Percentiles rank a stretch among this genome's conserved stretches.
Conservation (phyloP, 2,113 vertebrate genomes). For the Bujurquina vittata region DNA sequence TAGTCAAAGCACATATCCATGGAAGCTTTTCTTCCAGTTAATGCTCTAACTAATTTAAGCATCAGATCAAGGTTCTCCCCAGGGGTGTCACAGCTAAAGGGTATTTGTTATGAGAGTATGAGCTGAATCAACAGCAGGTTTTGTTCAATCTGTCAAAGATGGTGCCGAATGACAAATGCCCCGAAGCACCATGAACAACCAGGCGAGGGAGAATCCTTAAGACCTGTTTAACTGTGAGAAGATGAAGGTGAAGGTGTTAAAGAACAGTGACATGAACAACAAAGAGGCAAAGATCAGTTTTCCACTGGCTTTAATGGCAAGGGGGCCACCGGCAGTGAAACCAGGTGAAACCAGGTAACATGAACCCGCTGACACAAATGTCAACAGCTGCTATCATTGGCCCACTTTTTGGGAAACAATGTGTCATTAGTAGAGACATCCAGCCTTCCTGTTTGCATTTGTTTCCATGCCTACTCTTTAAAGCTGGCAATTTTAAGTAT, state of each 20-base stretch:
- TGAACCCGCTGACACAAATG: constrained; percentile 7
- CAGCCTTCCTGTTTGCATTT: background rate
- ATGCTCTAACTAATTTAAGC: background rate
- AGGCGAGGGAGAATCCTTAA: constrained; percentile 60
- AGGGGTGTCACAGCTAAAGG: background rate
- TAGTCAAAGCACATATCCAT: constrained; percentile 21
- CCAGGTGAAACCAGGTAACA: constrained; percentile 11
- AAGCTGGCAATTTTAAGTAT: background rate
- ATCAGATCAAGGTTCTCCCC: constrained; percentile 60
- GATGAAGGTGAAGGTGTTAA: constrained; percentile 54
- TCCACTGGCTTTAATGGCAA: constrained; percentile 18
- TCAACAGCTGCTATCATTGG: constrained; percentile 40
- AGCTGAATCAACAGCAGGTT: background rate
- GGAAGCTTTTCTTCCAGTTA: constrained; percentile 27
- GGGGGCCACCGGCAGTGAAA: constrained; percentile 1
- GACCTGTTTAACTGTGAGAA: constrained; percentile 28
- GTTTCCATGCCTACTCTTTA: background rate
- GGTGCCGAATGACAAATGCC: background rate
- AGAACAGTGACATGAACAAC: constrained; percentile 23
- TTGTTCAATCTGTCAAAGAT: background rate
- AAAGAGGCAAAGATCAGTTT: constrained; percentile 32
- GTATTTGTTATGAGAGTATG: background rate
- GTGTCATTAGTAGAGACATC: constrained; percentile 8
- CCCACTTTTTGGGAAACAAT: constrained; percentile 29
- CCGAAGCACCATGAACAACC: background rate